phyloP scores from a whole-genome alignment of 2,113 vertebrate genomes.

The Corythoichthys intestinalis region DNA sequence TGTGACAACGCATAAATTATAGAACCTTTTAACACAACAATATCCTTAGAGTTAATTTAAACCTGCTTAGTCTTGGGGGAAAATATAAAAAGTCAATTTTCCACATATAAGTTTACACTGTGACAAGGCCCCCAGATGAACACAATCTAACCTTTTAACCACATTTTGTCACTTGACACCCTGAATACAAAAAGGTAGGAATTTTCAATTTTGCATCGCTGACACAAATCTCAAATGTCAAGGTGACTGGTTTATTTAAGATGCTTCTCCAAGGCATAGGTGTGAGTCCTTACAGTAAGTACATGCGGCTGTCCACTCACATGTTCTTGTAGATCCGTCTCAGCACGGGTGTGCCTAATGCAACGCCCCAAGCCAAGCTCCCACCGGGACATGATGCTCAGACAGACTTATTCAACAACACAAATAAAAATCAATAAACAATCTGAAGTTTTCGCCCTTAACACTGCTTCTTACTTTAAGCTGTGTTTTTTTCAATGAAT shows the following conservation, averaged over 20 bases:
- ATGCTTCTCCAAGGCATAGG: constrained; percentile 40
- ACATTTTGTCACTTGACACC: constrained; percentile 10
- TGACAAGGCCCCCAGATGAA: not conserved
- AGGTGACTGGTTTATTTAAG: constrained; percentile 7
- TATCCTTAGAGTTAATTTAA: not conserved
- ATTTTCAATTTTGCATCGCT: constrained; percentile 10
- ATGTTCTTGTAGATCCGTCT: constrained; percentile 34
- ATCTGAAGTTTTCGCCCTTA: constrained; percentile 97
- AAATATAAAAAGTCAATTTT: not conserved
- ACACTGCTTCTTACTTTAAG: constrained; percentile 58
- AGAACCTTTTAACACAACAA: not conserved
- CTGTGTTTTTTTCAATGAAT: constrained; percentile 86
- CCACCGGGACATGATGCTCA: constrained; percentile 77
- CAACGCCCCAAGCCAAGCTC: constrained; percentile 38
- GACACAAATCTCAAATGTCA: constrained; percentile 17
- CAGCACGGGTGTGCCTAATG: constrained; percentile 50
- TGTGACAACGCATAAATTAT: no score
- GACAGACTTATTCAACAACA: constrained; percentile 92
- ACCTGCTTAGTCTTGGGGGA: not conserved
- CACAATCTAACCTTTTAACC: not conserved
- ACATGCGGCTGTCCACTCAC: constrained; percentile 19
- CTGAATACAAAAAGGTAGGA: constrained; percentile 14
- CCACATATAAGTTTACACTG: not conserved
- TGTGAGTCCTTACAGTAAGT: constrained; percentile 8
- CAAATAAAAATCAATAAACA: constrained; percentile 99